These are phyloP conservation scores for Drosophila tropicalis DNA, from an alignment of 1,140 invertebrate genomes.

Conservation along the genomic window DNA sequence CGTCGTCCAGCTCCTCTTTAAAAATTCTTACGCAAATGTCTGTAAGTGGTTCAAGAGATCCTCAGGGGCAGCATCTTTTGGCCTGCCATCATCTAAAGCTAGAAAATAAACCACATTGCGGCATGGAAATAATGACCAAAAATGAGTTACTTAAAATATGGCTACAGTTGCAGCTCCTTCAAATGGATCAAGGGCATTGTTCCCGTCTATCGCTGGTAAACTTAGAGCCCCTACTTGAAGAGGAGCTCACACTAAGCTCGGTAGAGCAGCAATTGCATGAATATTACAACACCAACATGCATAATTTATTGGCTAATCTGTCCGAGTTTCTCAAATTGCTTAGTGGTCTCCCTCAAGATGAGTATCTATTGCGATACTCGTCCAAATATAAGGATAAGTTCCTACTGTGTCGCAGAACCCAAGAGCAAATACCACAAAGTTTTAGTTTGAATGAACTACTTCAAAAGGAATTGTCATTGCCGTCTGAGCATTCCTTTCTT, in stretches of 20 bases:
- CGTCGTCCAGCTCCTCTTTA: not conserved
- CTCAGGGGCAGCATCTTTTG: conserved; percentile 14
- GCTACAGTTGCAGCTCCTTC: conserved; percentile 63
- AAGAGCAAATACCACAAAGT: conserved; percentile 39
- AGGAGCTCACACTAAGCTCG: conserved; percentile 39
- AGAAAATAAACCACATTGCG: conserved; percentile 72
- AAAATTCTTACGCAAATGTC: conserved; percentile 41
- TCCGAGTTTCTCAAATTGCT: conserved; percentile 67
- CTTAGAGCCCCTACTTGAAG: conserved; percentile 52
- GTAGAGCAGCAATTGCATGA: conserved; percentile 58
- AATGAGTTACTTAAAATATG: conserved; percentile 70
- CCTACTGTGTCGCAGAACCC: conserved; percentile 52
- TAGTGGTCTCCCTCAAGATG: conserved; percentile 38
- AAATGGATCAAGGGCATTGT: conserved; percentile 40
- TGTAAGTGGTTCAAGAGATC: conserved; percentile 15
- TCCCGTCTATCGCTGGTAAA: conserved; percentile 48
- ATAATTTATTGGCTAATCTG: conserved; percentile 51
- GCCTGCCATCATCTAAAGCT: conserved; percentile 64
- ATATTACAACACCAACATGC: conserved; percentile 50
- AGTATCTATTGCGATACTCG: conserved; percentile 64
- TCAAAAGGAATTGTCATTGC: not conserved
- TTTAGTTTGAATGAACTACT: conserved; percentile 52
- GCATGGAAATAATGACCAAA: conserved; percentile 72
- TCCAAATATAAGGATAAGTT: conserved; percentile 65
- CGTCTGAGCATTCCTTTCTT: conserved; percentile 53